phyloP scores from a whole-genome alignment of 1,140 invertebrate genomes.

The Camponotus vicinus region DNA sequence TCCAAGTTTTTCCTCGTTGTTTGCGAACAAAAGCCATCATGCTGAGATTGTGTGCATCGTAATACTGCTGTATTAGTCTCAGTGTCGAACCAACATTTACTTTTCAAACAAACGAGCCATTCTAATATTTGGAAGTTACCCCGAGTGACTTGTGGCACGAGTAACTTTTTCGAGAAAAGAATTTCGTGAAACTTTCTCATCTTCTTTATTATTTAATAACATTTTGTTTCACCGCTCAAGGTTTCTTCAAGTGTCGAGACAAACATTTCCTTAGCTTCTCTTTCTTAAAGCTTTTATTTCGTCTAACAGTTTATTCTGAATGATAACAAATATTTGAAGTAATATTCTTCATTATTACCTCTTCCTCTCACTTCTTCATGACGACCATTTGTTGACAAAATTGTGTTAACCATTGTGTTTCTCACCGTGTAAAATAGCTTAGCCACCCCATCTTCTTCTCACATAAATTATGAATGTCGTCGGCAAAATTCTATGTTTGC shows the following conservation, averaged over 20 bases:
- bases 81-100: conserved; percentile 36
- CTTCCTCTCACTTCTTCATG: neutral
- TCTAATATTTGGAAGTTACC: conserved; percentile 2
- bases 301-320: neutral
- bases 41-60: conserved; percentile 8
- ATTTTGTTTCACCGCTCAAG: neutral
- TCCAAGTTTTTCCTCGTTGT: conserved; percentile 23
- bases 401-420: conserved; percentile 23
- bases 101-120: conserved; percentile 15
- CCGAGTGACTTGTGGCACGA: neutral
- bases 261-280: neutral
- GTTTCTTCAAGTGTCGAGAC: no score
- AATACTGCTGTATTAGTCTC: conserved; percentile 20
- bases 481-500: conserved; percentile 48
- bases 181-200: neutral
- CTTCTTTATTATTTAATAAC: neutral
- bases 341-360: neutral
- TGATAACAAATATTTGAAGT: neutral
- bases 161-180: neutral
- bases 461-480: conserved; percentile 49
- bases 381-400: conserved; percentile 24
- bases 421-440: conserved; percentile 18
- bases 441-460: conserved; percentile 6
- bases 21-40: neutral
- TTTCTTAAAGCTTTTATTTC: neutral